Conservation (phyloP, 2,113 vertebrate species). For the Syngnathus floridae region DNA sequence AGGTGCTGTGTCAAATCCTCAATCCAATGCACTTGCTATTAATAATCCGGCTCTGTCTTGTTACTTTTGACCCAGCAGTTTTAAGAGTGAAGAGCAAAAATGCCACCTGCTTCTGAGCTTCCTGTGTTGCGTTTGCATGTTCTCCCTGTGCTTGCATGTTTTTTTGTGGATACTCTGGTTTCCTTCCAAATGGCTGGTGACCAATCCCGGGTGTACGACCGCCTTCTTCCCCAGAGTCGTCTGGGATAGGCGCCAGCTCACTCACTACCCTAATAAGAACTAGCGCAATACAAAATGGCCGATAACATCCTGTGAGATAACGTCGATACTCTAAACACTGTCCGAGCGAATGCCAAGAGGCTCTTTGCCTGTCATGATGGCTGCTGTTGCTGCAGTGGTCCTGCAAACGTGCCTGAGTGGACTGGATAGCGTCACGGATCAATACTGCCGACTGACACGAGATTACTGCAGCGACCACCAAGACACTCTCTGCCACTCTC, state of each 20-base stretch:
- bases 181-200: too few relatives aligned
- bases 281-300: background rate
- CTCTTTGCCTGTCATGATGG: background rate
- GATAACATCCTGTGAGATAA: background rate
- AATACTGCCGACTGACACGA: background rate
- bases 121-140: too few relatives aligned
- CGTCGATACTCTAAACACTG: background rate
- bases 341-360: background rate
- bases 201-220: background rate
- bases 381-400: background rate
- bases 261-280: too few relatives aligned
- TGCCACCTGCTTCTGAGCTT: too few relatives aligned
- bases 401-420: background rate
- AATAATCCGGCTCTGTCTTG: too few relatives aligned
- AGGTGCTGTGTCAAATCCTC: too few relatives aligned
- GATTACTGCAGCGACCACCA: conserved; percentile 1
- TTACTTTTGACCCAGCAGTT: too few relatives aligned
- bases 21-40: too few relatives aligned
- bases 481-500: background rate
- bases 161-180: too few relatives aligned
- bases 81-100: too few relatives aligned
- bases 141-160: too few relatives aligned
- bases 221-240: background rate
- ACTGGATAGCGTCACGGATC: background rate
- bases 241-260: background rate